These are phyloP conservation scores for Chaenogobius annularis DNA, from an alignment of 2,113 vertebrate species.

Conservation along the genomic window DNA sequence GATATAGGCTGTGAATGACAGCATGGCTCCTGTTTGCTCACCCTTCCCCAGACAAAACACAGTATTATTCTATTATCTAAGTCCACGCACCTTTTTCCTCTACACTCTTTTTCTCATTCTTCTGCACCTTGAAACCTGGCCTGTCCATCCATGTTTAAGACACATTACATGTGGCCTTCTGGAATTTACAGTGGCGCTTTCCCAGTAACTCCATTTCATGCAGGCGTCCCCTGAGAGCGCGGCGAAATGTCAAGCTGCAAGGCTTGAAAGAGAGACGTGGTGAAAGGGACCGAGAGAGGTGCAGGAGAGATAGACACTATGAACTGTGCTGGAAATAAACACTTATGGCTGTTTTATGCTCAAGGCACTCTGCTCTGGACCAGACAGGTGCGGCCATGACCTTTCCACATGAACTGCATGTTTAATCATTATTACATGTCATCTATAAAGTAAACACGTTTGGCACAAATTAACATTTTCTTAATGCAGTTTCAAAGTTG, in stretches of 20 bases:
- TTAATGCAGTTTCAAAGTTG: not conserved
- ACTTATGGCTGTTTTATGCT: conserved; percentile 94
- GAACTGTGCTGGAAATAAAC: conserved; percentile 99
- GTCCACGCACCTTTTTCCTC: conserved; percentile 78
- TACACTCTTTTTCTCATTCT: conserved; percentile 40
- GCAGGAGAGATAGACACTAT: conserved; percentile 44
- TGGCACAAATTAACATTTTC: not conserved
- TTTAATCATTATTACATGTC: not conserved
- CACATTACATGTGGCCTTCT: conserved; percentile 98
- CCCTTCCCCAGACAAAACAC: conserved; percentile 96
- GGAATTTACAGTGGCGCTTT: conserved; percentile 99
- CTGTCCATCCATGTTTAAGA: conserved; percentile 98
- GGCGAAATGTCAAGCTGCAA: conserved; percentile 98
- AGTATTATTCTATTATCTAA: conserved; percentile 98
- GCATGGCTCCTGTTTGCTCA: conserved; percentile 89
- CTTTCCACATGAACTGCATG: not conserved
- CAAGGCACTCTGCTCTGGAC: conserved; percentile 71
- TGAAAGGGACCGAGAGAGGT: conserved; percentile 78
- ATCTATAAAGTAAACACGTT: not conserved
- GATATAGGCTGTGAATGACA: conserved; percentile 95
- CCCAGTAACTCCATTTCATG: conserved; percentile 98
- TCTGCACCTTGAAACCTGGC: conserved; percentile 74
- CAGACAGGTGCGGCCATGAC: conserved; percentile 58
- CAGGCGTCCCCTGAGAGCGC: conserved; percentile 92
- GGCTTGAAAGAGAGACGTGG: conserved; percentile 70